Percentiles rank a stretch among this genome's conserved stretches.
Conservation (phyloP, 1,140 invertebrate species). For the Camponotus pennsylvanicus region DNA sequence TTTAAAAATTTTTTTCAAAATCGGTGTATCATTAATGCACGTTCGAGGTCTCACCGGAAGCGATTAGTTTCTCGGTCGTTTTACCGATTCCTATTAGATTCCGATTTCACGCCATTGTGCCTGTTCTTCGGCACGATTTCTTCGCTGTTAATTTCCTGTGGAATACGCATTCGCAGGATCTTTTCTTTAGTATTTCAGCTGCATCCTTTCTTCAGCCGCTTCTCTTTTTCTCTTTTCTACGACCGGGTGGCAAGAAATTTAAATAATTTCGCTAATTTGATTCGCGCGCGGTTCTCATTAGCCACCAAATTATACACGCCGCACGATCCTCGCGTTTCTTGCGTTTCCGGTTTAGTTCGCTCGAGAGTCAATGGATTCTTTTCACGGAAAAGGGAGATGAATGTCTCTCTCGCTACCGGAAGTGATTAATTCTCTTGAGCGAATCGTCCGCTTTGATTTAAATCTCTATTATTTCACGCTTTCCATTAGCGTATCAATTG, state of each 20-base stretch:
- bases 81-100: slow-evolving; percentile 41
- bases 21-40: slow-evolving; percentile 39
- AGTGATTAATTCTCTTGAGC: slow-evolving; percentile 31
- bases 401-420: slow-evolving; percentile 11
- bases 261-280: slow-evolving; percentile 58
- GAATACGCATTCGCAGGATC: slow-evolving; percentile 38
- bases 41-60: slow-evolving; percentile 63
- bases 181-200: background rate
- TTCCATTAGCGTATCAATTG: slow-evolving; percentile 31
- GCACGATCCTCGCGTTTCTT: background rate
- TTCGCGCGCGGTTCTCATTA: slow-evolving; percentile 26
- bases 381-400: background rate
- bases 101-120: slow-evolving; percentile 26
- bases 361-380: slow-evolving; percentile 16
- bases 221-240: background rate
- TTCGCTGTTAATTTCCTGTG: slow-evolving; percentile 59
- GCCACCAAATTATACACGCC: slow-evolving; percentile 4
- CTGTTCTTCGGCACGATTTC: slow-evolving; percentile 34
- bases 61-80: slow-evolving; percentile 66
- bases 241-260: slow-evolving; percentile 49
- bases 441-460: background rate
- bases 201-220: background rate
- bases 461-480: slow-evolving; percentile 27
- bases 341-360: slow-evolving; percentile 6
- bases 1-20: slow-evolving; percentile 17